These are phyloP conservation scores for Tinamus major DNA, from an alignment of 2,797 vertebrate genomes.

Conservation along the genomic window DNA sequence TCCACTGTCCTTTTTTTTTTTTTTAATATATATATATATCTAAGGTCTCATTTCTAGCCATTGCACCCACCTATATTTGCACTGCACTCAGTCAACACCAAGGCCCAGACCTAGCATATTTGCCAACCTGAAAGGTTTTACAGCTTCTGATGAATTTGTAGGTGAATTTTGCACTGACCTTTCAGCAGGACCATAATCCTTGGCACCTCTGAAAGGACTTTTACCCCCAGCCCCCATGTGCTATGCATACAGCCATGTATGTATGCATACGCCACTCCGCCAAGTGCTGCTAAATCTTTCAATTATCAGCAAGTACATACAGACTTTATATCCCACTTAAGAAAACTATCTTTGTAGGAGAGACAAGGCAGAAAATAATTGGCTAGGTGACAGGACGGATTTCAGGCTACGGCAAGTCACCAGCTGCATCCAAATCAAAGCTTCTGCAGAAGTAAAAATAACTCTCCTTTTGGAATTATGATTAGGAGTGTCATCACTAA, in stretches of 20 bases:
- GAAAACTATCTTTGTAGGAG: not conserved
- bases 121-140: not conserved
- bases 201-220: not conserved
- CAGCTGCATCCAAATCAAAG: not conserved
- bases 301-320: not conserved
- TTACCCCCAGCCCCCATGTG: not conserved
- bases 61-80: not conserved
- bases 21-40: too few species aligned
- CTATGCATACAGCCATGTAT: rapidly evolving
- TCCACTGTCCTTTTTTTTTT: not conserved
- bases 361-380: not conserved
- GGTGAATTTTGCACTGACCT: not conserved
- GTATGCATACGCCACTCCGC: not conserved
- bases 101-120: not conserved
- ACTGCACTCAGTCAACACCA: not conserved
- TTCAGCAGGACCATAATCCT: not conserved
- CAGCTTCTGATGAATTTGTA: not conserved
- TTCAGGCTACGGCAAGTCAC: not conserved
- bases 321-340: not conserved
- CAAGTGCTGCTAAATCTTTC: not conserved
- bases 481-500: not conserved
- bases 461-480: not conserved
- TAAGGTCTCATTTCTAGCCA: not conserved
- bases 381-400: not conserved
- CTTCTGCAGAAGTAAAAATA: not conserved